phyloP scores from a whole-genome alignment of 53 echinoderm and acorn worm genomes.

The Henricia sp. region DNA sequence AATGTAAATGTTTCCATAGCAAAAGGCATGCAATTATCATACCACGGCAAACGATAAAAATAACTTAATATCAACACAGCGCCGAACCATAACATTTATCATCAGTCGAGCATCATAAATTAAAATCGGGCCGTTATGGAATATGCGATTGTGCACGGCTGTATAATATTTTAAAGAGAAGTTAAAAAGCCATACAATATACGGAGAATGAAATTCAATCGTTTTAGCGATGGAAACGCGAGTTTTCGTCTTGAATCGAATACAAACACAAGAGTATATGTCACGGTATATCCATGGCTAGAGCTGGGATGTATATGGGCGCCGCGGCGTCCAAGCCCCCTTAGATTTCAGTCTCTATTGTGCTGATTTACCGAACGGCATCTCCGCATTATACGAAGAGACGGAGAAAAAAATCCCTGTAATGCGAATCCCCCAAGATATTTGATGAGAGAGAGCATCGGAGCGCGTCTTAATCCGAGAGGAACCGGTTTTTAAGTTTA shows the following conservation, averaged over 20 bases:
- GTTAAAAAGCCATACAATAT: not conserved
- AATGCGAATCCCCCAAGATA: not conserved
- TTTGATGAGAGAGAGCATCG: not conserved
- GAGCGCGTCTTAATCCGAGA: constrained; percentile 3
- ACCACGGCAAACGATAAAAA: not conserved
- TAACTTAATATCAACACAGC: constrained; percentile 20
- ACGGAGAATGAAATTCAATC: constrained; percentile 18
- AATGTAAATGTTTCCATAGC: not conserved
- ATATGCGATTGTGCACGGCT: constrained; percentile 25
- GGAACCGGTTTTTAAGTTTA: constrained; percentile 4
- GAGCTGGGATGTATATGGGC: not conserved
- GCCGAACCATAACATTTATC: not conserved
- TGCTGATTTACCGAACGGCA: no score
- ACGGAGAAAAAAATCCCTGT: not conserved
- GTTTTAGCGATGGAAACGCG: not conserved
- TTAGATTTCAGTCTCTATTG: no score
- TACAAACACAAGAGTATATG: constrained; percentile 17
- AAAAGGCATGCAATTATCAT: constrained; percentile 13
- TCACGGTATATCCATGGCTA: not conserved
- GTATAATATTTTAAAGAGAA: constrained; percentile 8
- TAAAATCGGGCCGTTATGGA: not conserved
- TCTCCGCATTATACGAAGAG: not conserved
- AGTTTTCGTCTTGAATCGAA: not conserved
- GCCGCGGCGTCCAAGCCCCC: constrained; percentile 21
- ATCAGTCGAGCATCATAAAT: constrained; percentile 13